A percentile compares a stretch with the other conserved stretches of the same genome.
phyloP scores from a whole-genome alignment of 2,113 vertebrate genomes.

The Vidua chalybeata region DNA sequence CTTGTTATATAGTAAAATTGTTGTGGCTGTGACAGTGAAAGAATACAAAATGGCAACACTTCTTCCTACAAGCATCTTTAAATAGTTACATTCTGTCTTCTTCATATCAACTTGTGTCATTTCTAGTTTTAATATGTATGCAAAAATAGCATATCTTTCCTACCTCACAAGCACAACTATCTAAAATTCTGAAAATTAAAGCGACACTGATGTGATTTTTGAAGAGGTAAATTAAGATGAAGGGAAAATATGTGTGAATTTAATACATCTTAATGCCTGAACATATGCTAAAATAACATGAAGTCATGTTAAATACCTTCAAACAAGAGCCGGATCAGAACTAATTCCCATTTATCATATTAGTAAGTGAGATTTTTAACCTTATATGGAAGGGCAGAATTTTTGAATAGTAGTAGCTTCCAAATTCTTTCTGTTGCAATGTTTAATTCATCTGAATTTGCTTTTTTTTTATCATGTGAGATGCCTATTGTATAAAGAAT shows the following conservation, averaged over 20 bases:
- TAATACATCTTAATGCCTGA: background rate
- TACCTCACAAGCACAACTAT: background rate
- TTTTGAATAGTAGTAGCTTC: background rate
- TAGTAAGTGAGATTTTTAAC: background rate
- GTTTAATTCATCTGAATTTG: background rate
- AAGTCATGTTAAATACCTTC: background rate
- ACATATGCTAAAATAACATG: background rate
- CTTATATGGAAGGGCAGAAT: background rate
- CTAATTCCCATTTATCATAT: background rate
- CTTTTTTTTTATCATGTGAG: background rate
- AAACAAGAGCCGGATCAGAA: background rate
- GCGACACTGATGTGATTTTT: background rate
- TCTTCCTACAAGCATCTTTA: background rate
- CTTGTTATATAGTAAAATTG: background rate
- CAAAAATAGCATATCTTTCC: background rate
- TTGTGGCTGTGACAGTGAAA: slow-evolving; percentile 2
- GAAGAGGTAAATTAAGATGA: background rate
- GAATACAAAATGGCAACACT: background rate
- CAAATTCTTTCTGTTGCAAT: background rate
- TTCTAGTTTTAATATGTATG: background rate
- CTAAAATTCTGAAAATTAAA: background rate
- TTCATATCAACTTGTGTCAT: background rate
- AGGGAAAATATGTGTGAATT: background rate
- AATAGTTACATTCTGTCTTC: background rate
- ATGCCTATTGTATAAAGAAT: background rate